Evolutionary conservation across 1,140 invertebrate species (phyloP).

Genomic region (Triops longicaudatus): DNA sequence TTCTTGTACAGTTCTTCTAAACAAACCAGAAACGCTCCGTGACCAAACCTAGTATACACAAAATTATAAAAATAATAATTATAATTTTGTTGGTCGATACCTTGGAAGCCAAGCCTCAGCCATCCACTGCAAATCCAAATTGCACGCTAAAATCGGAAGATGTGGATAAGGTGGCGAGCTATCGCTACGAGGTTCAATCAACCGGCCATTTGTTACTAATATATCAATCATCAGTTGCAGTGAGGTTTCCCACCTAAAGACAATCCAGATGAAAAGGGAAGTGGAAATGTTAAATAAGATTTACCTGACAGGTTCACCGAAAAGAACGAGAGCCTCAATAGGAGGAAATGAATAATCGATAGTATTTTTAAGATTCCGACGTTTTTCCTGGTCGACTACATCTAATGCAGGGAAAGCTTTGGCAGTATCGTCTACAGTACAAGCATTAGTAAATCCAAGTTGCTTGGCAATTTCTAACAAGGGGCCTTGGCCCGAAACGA

Average conservation of each 20-base stretch:
- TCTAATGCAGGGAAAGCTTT: constrained; percentile 57
- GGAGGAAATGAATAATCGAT: constrained; percentile 39
- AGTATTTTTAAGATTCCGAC: constrained; percentile 41
- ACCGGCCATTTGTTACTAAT: constrained; percentile 55
- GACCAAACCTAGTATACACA: constrained; percentile 46
- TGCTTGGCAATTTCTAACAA: constrained; percentile 55
- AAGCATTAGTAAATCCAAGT: constrained; percentile 55
- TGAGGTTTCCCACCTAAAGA: constrained; percentile 36
- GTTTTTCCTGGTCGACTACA: constrained; percentile 56
- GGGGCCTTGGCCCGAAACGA: constrained; percentile 62
- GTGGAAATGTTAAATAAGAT: constrained; percentile 37
- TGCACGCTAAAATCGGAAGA: constrained; percentile 57
- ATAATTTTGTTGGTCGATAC: not conserved
- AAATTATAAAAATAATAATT: constrained; percentile 16
- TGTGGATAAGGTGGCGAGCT: constrained; percentile 47
- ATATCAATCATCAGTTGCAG: constrained; percentile 58
- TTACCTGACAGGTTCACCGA: constrained; percentile 55
- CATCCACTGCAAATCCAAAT: constrained; percentile 61
- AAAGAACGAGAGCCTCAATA: constrained; percentile 51
- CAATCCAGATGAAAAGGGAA: not conserved
- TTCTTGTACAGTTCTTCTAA: constrained; percentile 58
- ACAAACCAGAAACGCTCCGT: constrained; percentile 58
- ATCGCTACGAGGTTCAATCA: constrained; percentile 37
- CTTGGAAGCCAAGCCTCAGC: constrained; percentile 47
- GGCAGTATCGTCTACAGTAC: constrained; percentile 53